These are phyloP conservation scores for Caenorhabditis sp. DNA, from an alignment of 2,888 invertebrate species.

Conservation along the genomic window DNA sequence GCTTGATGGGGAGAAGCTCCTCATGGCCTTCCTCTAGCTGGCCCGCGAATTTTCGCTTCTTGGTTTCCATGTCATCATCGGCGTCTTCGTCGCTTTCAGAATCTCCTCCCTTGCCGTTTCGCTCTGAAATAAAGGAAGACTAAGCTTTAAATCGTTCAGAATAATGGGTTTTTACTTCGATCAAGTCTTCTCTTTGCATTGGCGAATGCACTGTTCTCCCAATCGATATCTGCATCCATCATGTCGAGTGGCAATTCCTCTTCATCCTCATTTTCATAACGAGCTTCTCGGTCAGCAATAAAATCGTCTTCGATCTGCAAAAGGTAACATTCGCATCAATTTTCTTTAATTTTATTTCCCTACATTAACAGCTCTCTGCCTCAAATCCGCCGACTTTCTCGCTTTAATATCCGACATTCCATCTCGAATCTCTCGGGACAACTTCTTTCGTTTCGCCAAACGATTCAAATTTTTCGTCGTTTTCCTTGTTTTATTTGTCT, in stretches of 20 bases:
- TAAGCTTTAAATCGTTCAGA: too few relatives aligned
- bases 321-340: too few relatives aligned
- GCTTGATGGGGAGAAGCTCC: slow-evolving; percentile 79
- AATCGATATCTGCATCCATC: slow-evolving; percentile 79
- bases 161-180: slow-evolving; percentile 26
- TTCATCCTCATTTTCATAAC: slow-evolving; percentile 71
- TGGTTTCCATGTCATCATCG: slow-evolving; percentile 66
- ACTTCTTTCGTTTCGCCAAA: slow-evolving; percentile 68
- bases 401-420: slow-evolving; percentile 70
- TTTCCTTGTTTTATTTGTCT: slow-evolving; percentile 71
- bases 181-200: slow-evolving; percentile 65
- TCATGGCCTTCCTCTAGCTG: slow-evolving; percentile 69
- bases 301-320: slow-evolving; percentile 79
- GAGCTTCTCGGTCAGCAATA: slow-evolving; percentile 70
- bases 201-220: slow-evolving; percentile 75
- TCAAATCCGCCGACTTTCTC: slow-evolving; percentile 63
- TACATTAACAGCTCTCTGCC: slow-evolving; percentile 68
- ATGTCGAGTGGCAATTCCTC: slow-evolving; percentile 79
- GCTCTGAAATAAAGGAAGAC: slow-evolving; percentile 19
- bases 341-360: background rate
- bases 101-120: slow-evolving; percentile 37
- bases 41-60: slow-evolving; percentile 71
- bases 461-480: slow-evolving; percentile 67
- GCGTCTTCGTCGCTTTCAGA: slow-evolving; percentile 52
- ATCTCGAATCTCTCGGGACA: slow-evolving; percentile 68